Conservation (phyloP, 2,888 invertebrate genomes). For the Thereva unica region DNA sequence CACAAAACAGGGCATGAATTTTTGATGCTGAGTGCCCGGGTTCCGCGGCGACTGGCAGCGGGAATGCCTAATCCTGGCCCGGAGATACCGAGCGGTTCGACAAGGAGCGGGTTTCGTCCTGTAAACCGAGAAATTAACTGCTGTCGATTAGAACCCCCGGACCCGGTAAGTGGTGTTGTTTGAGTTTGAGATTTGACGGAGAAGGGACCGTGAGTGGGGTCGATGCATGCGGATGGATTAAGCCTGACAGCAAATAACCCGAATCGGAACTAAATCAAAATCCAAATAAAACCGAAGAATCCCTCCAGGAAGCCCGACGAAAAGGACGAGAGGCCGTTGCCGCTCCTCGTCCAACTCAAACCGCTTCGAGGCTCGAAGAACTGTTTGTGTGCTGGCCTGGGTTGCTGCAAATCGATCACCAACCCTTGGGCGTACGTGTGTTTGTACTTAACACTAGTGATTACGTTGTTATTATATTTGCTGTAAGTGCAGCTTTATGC, state of each 20-base stretch:
- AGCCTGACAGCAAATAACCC: constrained; percentile 27
- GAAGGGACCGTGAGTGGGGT: constrained; percentile 18
- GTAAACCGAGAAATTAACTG: too few relatives aligned
- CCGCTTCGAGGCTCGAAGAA: constrained; percentile 21
- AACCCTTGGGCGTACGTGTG: constrained; percentile 17
- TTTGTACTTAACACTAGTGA: constrained; percentile 33
- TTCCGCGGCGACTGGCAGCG: background rate
- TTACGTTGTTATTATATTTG: constrained; percentile 34
- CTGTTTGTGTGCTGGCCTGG: constrained; percentile 21
- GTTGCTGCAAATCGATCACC: constrained; percentile 31
- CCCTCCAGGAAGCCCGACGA: constrained; percentile 1
- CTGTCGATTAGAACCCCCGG: background rate
- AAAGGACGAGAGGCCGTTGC: constrained; percentile 20
- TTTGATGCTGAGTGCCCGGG: background rate
- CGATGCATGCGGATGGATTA: constrained; percentile 29
- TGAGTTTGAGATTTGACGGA: constrained; percentile 30
- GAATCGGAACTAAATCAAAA: too few relatives aligned
- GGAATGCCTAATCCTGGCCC: too few relatives aligned
- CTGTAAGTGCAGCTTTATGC: constrained; percentile 13
- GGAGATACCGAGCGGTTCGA: too few relatives aligned
- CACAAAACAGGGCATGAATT: constrained; percentile 7
- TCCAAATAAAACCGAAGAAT: constrained; percentile 3
- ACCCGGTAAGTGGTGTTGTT: constrained; percentile 19
- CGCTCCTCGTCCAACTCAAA: constrained; percentile 18
- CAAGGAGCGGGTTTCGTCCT: too few relatives aligned